Evolutionary conservation across 2,113 vertebrate species (phyloP).

Genomic region (Heptranchias perlo): DNA sequence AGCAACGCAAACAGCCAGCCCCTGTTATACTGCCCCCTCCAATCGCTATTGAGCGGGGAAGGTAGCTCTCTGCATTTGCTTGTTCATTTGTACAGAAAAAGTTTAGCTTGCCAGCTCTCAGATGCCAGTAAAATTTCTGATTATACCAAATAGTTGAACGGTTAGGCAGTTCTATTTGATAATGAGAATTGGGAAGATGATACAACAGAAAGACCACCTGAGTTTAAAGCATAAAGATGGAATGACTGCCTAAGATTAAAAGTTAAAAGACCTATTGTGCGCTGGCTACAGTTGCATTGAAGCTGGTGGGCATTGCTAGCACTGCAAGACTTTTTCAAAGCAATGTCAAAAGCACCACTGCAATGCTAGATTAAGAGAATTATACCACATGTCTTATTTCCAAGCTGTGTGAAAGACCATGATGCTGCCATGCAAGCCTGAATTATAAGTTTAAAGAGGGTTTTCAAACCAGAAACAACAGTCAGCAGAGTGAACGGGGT

Average conservation of each 20-base stretch:
- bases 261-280: background rate
- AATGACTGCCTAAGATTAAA: background rate
- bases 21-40: background rate
- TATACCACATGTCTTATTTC: slow-evolving; percentile 16
- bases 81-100: background rate
- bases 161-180: background rate
- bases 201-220: background rate
- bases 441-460: slow-evolving; percentile 32
- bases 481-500: slow-evolving; percentile 1
- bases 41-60: background rate
- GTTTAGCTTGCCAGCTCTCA: background rate
- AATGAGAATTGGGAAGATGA: background rate
- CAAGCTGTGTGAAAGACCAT: slow-evolving; percentile 24
- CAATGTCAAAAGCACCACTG: background rate
- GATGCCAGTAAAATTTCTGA: background rate
- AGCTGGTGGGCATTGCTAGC: background rate
- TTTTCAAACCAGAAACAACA: slow-evolving; percentile 31
- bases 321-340: background rate
- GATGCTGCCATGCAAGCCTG: slow-evolving; percentile 27
- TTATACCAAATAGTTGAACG: background rate
- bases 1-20: background rate
- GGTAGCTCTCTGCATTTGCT: background rate
- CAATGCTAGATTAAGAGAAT: slow-evolving; percentile 6
- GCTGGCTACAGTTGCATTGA: background rate
- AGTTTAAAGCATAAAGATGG: background rate